These are phyloP conservation scores for Onthophagus sagittarius DNA, from an alignment of 2,888 invertebrate genomes.

Conservation along the genomic window DNA sequence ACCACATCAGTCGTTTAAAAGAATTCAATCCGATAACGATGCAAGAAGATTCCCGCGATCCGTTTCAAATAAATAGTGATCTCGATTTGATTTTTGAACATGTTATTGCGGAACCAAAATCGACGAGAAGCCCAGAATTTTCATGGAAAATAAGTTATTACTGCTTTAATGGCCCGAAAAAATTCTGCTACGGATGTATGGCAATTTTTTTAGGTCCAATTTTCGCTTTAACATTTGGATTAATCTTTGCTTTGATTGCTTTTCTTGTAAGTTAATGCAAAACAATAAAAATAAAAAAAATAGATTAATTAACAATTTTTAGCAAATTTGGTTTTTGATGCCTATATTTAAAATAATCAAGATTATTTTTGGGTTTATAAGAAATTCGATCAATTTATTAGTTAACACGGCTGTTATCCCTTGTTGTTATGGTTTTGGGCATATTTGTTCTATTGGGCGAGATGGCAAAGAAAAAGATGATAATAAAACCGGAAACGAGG, in stretches of 20 bases:
- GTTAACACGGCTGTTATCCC: slow-evolving; percentile 63
- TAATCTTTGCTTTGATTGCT: slow-evolving; percentile 61
- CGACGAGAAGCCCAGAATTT: slow-evolving; percentile 66
- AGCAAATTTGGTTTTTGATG: slow-evolving; percentile 73
- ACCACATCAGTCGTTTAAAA: background rate
- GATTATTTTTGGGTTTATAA: slow-evolving; percentile 61
- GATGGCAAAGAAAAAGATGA: slow-evolving; percentile 48
- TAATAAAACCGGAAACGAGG: background rate
- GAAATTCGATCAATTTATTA: slow-evolving; percentile 56
- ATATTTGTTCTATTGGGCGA: slow-evolving; percentile 56
- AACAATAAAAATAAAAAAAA: background rate
- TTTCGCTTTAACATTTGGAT: slow-evolving; percentile 62
- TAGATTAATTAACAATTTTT: slow-evolving; percentile 30
- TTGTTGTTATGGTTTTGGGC: slow-evolving; percentile 58
- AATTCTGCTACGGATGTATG: slow-evolving; percentile 67
- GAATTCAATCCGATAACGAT: background rate
- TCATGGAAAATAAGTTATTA: slow-evolving; percentile 64
- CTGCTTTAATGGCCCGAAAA: slow-evolving; percentile 62
- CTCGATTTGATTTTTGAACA: slow-evolving; percentile 68
- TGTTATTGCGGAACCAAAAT: slow-evolving; percentile 68
- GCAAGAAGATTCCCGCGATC: background rate
- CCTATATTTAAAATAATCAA: slow-evolving; percentile 65
- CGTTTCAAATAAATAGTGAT: background rate
- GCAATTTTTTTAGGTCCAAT: slow-evolving; percentile 66
- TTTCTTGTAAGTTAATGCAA: background rate